These are phyloP conservation scores for Amphiura filiformis DNA, from an alignment of 35 echinoderm and acorn worm genomes.

Conservation along the genomic window DNA sequence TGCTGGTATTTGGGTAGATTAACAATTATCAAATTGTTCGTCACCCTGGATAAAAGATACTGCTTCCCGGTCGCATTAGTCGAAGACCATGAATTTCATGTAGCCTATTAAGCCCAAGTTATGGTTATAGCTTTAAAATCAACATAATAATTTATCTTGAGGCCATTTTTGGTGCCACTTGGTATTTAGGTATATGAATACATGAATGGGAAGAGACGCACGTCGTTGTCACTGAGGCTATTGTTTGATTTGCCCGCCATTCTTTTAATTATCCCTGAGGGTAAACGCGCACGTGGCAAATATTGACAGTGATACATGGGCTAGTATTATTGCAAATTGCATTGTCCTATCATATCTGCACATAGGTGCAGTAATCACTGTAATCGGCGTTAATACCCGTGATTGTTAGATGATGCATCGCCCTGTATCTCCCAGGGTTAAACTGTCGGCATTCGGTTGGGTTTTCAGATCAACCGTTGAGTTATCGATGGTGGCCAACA, in stretches of 20 bases:
- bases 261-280: neutral
- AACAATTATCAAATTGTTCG: too few relatives aligned
- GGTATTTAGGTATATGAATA: neutral
- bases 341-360: neutral
- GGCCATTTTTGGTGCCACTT: neutral
- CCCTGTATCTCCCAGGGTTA: neutral
- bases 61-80: too few relatives aligned
- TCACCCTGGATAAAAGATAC: too few relatives aligned
- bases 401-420: neutral
- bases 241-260: neutral
- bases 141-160: neutral
- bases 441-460: neutral
- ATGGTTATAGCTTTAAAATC: neutral
- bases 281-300: neutral
- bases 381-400: neutral
- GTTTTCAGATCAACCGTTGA: neutral
- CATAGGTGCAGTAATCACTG: neutral
- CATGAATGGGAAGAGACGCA: neutral
- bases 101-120: neutral
- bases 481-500: neutral
- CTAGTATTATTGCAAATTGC: neutral
- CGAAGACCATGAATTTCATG: too few relatives aligned
- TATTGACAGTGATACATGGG: neutral
- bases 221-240: neutral
- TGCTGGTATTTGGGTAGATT: too few relatives aligned